phyloP scores from a whole-genome alignment of 2,888 invertebrate genomes.

The Eumacrocentrus americanus region DNA sequence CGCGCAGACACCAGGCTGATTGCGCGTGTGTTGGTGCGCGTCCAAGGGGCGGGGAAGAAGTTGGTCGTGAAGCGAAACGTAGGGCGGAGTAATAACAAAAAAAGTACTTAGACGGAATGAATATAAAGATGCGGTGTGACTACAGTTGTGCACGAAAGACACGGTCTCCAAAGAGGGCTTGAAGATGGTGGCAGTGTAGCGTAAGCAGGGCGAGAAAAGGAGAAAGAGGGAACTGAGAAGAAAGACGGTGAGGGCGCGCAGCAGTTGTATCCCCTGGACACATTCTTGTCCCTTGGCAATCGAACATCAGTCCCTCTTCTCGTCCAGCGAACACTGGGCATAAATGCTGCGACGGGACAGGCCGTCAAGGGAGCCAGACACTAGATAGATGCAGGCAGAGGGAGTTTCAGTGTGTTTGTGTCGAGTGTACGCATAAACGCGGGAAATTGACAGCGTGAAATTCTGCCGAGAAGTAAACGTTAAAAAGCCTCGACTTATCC shows the following conservation, averaged over 20 bases:
- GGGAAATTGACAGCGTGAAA: not conserved
- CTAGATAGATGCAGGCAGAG: no score
- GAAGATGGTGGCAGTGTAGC: not conserved
- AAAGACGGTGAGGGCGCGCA: constrained; percentile 28
- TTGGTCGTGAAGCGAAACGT: no score
- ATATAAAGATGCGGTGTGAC: no score
- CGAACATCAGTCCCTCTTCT: constrained; percentile 9
- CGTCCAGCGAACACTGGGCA: not conserved
- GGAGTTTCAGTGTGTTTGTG: no score
- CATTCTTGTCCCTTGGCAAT: constrained; percentile 21
- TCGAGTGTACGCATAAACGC: not conserved
- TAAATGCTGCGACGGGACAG: constrained; percentile 1
- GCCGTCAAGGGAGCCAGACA: no score
- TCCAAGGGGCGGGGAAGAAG: constrained; percentile 18
- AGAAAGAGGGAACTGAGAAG: constrained; percentile 13
- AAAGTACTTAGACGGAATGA: no score
- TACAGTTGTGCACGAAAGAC: not conserved
- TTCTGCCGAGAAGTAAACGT: not conserved
- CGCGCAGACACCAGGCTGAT: constrained; percentile 19
- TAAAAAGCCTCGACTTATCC: not conserved
- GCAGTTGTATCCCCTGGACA: constrained; percentile 23
- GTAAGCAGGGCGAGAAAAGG: constrained; percentile 1
- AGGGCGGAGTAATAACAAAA: no score
- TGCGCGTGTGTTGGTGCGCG: constrained; percentile 19
- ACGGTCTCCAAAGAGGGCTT: not conserved